Evolutionary conservation across 2,888 invertebrate genomes (phyloP).

Genomic region (Drosophila paucipuncta): DNA sequence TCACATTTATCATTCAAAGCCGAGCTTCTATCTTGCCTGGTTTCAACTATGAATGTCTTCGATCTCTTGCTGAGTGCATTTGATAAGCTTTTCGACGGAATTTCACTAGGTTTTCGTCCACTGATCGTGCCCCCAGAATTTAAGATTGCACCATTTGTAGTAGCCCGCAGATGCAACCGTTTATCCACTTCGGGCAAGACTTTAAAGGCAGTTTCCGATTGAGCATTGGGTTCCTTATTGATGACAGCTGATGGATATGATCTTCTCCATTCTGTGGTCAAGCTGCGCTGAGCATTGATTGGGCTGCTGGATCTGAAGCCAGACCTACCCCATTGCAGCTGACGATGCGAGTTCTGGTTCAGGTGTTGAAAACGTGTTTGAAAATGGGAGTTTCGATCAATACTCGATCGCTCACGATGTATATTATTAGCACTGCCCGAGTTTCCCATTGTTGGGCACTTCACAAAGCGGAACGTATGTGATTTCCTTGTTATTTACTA

Average conservation of each 20-base stretch:
- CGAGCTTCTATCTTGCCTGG: slow-evolving; percentile 15
- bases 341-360: slow-evolving; percentile 27
- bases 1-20: slow-evolving; percentile 5
- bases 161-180: slow-evolving; percentile 88
- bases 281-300: slow-evolving; percentile 14
- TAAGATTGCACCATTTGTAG: slow-evolving; percentile 93
- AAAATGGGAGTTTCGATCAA: slow-evolving; percentile 63
- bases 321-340: slow-evolving; percentile 38
- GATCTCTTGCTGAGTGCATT: slow-evolving; percentile 59
- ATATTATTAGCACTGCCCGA: slow-evolving; percentile 79
- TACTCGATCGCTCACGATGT: slow-evolving; percentile 53
- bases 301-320: slow-evolving; percentile 35
- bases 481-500: not conserved
- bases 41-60: slow-evolving; percentile 64
- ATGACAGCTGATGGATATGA: slow-evolving; percentile 39
- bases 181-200: slow-evolving; percentile 90
- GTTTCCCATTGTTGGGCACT: slow-evolving; percentile 73
- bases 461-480: not conserved
- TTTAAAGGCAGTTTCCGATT: slow-evolving; percentile 84
- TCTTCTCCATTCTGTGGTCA: slow-evolving; percentile 51
- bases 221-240: slow-evolving; percentile 30
- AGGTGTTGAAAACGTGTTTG: slow-evolving; percentile 49
- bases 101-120: slow-evolving; percentile 86
- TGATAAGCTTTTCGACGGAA: slow-evolving; percentile 1
- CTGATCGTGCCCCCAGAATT: slow-evolving; percentile 94